Evolutionary conservation across 2,888 invertebrate genomes (phyloP).

Genomic region (Geotrupes spiniger): DNA sequence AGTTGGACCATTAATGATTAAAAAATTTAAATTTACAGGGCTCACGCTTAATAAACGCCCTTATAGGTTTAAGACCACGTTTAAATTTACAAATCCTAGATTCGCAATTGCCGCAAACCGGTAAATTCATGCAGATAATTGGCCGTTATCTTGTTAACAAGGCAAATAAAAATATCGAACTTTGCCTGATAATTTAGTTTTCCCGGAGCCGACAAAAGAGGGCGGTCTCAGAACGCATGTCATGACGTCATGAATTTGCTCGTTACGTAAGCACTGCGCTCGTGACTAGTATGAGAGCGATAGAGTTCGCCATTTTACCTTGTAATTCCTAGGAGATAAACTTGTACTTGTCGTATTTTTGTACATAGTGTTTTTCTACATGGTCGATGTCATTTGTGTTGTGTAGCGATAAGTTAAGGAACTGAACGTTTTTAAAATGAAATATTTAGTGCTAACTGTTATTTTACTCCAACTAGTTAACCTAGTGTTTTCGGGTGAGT

Average conservation of each 20-base stretch:
- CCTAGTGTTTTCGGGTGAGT: constrained; percentile 16
- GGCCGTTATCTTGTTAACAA: no score
- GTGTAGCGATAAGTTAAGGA: constrained; percentile 1
- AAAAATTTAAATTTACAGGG: no score
- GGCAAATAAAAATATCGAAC: no score
- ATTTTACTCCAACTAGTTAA: constrained; percentile 28
- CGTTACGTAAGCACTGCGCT: constrained; percentile 18
- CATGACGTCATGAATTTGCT: constrained; percentile 6
- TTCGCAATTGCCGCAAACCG: no score
- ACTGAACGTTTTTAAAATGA: constrained; percentile 34
- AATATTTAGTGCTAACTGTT: constrained; percentile 43
- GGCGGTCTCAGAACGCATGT: constrained; percentile 10
- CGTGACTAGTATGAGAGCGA: constrained; percentile 4
- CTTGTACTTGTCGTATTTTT: constrained; percentile 3
- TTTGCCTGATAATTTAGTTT: no score
- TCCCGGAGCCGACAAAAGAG: background rate
- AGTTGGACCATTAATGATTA: no score
- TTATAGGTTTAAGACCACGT: no score
- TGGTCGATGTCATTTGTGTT: constrained; percentile 15
- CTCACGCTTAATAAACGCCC: no score
- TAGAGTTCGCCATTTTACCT: background rate
- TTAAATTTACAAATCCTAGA: no score
- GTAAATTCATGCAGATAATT: no score
- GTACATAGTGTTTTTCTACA: constrained; percentile 12
- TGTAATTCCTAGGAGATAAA: background rate